Conservation (phyloP, 2,888 invertebrate genomes). For the Thera obeliscata region DNA sequence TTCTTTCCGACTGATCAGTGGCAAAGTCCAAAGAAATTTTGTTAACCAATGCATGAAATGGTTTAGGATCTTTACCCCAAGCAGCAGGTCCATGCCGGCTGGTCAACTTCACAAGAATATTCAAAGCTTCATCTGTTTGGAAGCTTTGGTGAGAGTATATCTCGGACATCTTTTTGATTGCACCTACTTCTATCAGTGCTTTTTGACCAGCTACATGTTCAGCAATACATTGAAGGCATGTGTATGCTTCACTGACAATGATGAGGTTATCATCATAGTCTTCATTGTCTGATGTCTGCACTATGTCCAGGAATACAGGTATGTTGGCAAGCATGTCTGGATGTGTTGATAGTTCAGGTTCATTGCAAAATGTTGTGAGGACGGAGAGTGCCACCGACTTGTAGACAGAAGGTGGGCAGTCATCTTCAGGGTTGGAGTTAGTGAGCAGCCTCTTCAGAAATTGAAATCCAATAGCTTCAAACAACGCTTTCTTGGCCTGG, state of each 20-base stretch:
- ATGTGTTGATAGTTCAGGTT: slow-evolving; percentile 91
- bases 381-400: slow-evolving; percentile 96
- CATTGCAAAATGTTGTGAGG: slow-evolving; percentile 93
- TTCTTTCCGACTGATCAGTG: slow-evolving; percentile 93
- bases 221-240: slow-evolving; percentile 92
- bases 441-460: slow-evolving; percentile 92
- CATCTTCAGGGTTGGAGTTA: slow-evolving; percentile 90
- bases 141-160: slow-evolving; percentile 95
- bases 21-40: slow-evolving; percentile 94
- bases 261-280: slow-evolving; percentile 94
- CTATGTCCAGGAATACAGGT: slow-evolving; percentile 92
- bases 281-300: slow-evolving; percentile 92
- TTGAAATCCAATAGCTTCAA: slow-evolving; percentile 95
- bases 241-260: slow-evolving; percentile 93
- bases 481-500: slow-evolving; percentile 90
- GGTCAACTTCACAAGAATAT: slow-evolving; percentile 90
- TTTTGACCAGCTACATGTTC: slow-evolving; percentile 91
- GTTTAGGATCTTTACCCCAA: slow-evolving; percentile 91
- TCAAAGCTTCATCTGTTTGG: slow-evolving; percentile 94
- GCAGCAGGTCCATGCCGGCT: slow-evolving; percentile 88
- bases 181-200: slow-evolving; percentile 90
- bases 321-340: slow-evolving; percentile 93
- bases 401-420: slow-evolving; percentile 95
- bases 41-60: slow-evolving; percentile 92
- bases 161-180: slow-evolving; percentile 92